Evolutionary conservation across 2,113 vertebrate species (phyloP), one percentile per base, ranked within the genome.

Genomic region (Nesogale talazaci): DNA sequence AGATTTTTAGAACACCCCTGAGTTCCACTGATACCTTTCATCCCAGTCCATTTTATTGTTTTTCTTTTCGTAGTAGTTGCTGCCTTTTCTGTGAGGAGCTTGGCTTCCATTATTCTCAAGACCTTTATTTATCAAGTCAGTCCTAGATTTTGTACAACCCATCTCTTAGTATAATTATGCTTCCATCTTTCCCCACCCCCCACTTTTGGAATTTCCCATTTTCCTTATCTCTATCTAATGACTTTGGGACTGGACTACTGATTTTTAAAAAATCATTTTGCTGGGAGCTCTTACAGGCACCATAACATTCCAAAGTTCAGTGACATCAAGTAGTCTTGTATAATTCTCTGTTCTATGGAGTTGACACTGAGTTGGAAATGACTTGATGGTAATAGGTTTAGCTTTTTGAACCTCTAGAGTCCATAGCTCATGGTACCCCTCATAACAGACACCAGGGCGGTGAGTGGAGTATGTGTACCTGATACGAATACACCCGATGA

Each of bases 221-320:
- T 74, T 56, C 29, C 20, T 84, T 38, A 87, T 2, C 0, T 22
- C 38, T 4, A n/a, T 4, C 17, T 59, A 61, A 67, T 78, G 61
- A 63, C n/a, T 75, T 93, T 92, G 75, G 16, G 92, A 86, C 10
- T 74, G 36, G 88, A 83, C 82, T 20, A 72, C 27, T 36, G 2
- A 42, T 15, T 65, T 40, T 52, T 52, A 12, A 9, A 52, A 52
- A 52, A 52, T 52, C 46, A 52, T 52, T 52, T 12, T 52, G 46
- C 14, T 52, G 46, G 46, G 6, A 10, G 42, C 42, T 46, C 42
- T 46, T 46, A 46, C 46, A 52, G 46, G 14, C 10, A 52, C 1
- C 46, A 52, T 10, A 52, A 1, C 46, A 10, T 11, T 52, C 46
- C 46, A 52, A 2, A 52, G 46, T 52, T 52, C 46, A 52, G 46